Evolutionary conservation across 2,797 vertebrate species (phyloP).

Genomic region (Nothura maculosa): DNA sequence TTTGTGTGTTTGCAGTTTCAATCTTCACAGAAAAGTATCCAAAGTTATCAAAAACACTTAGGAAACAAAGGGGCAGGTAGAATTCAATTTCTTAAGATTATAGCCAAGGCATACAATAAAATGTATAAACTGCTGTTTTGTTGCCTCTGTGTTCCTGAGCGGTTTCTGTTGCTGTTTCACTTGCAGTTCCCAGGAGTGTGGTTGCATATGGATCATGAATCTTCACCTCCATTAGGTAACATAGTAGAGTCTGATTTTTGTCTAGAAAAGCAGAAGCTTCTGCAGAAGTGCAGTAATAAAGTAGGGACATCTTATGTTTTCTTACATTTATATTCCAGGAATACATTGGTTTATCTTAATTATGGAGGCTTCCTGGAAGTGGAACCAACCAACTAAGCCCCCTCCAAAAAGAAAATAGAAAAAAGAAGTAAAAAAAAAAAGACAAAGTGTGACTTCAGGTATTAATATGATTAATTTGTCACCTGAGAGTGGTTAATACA

Average conservation of each 20-base stretch:
- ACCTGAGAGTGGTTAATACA: not conserved
- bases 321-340: not conserved
- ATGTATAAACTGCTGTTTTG: not conserved
- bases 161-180: not conserved
- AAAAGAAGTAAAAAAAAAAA: not conserved
- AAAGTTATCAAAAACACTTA: not conserved
- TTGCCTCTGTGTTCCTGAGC: not conserved
- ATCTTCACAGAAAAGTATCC: not conserved
- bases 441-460: not conserved
- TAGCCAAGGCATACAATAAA: not conserved
- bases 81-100: not conserved
- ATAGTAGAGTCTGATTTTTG: not conserved
- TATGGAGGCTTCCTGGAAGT: not conserved
- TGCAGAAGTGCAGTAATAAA: not conserved
- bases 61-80: not conserved
- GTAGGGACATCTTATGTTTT: not conserved
- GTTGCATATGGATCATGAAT: not conserved
- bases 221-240: not conserved
- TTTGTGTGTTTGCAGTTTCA: not conserved
- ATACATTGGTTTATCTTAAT: not conserved
- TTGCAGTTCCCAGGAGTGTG: not conserved
- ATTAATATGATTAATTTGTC: conserved; percentile 7
- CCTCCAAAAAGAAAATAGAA: too few species aligned
- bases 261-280: not conserved
- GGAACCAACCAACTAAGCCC: not conserved